These are phyloP conservation scores for Polydrusus cervinus DNA, from an alignment of 2,888 invertebrate species.

Conservation along the genomic window DNA sequence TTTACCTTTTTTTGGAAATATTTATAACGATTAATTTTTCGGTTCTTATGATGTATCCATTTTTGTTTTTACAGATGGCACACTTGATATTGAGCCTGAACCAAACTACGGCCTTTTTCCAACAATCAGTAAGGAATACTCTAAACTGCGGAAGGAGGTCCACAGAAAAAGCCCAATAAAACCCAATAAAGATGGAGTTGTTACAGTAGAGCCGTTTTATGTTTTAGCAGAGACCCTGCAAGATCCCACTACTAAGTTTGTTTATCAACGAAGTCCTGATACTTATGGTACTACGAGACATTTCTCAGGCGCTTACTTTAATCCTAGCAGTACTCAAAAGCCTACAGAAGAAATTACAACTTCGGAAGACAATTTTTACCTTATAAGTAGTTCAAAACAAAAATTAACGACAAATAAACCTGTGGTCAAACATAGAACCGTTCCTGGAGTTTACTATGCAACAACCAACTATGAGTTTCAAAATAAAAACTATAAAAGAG, in stretches of 20 bases:
- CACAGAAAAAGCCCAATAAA: slow-evolving; percentile 53
- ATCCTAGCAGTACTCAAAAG: slow-evolving; percentile 60
- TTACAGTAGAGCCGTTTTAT: slow-evolving; percentile 62
- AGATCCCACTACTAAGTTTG: slow-evolving; percentile 58
- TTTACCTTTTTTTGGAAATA: slow-evolving; percentile 4
- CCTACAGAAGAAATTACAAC: slow-evolving; percentile 9
- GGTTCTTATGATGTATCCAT: not conserved
- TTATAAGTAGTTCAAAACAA: slow-evolving; percentile 44
- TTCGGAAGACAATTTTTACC: slow-evolving; percentile 19
- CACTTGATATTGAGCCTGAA: slow-evolving; percentile 73
- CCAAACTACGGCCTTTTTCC: slow-evolving; percentile 73
- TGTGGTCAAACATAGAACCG: slow-evolving; percentile 49
- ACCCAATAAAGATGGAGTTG: slow-evolving; percentile 45
- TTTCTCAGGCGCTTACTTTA: slow-evolving; percentile 57
- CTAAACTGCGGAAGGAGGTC: slow-evolving; percentile 73
- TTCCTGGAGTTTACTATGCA: slow-evolving; percentile 54
- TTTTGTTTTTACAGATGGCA: slow-evolving; percentile 69
- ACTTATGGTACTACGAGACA: slow-evolving; percentile 65
- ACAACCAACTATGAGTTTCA: slow-evolving; percentile 59
- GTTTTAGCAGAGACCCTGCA: slow-evolving; percentile 62
- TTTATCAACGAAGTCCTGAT: slow-evolving; percentile 60
- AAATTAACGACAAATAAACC: slow-evolving; percentile 52
- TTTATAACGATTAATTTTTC: no score
- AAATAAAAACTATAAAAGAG: slow-evolving; percentile 56
- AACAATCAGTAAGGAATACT: slow-evolving; percentile 73